These are phyloP conservation scores for Maconellicoccus hirsutus DNA, from an alignment of 1,140 invertebrate species.

Conservation along the genomic window DNA sequence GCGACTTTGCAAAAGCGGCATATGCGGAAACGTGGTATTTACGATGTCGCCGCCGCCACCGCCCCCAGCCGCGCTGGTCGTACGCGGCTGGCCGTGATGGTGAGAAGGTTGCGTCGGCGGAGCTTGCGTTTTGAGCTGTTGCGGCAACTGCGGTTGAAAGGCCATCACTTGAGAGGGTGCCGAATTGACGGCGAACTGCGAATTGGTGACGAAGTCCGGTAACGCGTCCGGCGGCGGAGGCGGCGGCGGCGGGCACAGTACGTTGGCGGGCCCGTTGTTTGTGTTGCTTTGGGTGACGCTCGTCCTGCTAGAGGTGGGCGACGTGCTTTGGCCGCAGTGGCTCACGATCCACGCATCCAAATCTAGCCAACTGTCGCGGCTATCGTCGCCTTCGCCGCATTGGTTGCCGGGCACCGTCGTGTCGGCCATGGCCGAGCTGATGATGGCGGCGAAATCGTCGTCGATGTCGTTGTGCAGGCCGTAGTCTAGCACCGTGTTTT, in stretches of 20 bases:
- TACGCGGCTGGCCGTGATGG: conserved; percentile 9
- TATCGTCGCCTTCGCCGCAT: conserved; percentile 41
- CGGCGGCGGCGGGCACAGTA: no score
- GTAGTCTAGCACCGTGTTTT: conserved; percentile 40
- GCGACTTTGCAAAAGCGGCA: conserved; percentile 51
- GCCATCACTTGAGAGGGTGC: conserved; percentile 26
- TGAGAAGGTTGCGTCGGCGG: conserved; percentile 23
- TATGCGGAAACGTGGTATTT: conserved; percentile 35
- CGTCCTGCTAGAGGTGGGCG: conserved; percentile 24
- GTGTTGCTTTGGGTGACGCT: not conserved
- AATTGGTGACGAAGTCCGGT: conserved; percentile 48
- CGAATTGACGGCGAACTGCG: conserved; percentile 41
- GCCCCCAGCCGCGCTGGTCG: not conserved
- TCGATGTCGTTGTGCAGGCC: conserved; percentile 45
- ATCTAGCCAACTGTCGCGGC: conserved; percentile 65
- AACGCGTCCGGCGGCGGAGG: conserved; percentile 39
- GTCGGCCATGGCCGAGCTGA: conserved; percentile 78
- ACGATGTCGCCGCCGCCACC: conserved; percentile 12
- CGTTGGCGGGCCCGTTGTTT: not conserved
- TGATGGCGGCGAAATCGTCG: conserved; percentile 76
- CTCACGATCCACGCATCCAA: conserved; percentile 71
- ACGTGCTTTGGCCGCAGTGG: conserved; percentile 34
- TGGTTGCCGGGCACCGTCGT: conserved; percentile 59
- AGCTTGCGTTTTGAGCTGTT: not conserved
- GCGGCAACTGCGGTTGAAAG: conserved; percentile 30